Evolutionary conservation across 2,797 vertebrate genomes (phyloP).

Genomic region (Neomorphus geoffroyi): DNA sequence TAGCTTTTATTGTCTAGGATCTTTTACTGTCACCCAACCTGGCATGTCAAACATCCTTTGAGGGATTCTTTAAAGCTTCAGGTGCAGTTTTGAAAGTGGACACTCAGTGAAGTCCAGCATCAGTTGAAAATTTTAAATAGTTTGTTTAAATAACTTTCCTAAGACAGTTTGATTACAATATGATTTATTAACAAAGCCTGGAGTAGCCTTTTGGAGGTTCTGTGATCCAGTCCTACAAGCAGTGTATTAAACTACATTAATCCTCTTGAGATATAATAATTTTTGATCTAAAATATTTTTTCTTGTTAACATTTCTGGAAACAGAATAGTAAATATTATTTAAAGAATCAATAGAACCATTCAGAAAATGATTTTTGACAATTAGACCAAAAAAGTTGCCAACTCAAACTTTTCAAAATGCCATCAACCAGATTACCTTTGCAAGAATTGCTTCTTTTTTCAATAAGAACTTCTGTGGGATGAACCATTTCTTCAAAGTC

Average conservation of each 20-base stretch:
- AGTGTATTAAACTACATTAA: background rate
- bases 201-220: background rate
- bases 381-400: background rate
- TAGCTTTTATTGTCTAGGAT: background rate
- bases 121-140: background rate
- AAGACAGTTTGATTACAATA: background rate
- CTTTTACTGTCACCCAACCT: background rate
- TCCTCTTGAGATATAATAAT: background rate
- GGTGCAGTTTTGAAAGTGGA: background rate
- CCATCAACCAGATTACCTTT: slow-evolving; percentile 80
- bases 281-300: background rate
- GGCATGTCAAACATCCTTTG: background rate
- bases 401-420: background rate
- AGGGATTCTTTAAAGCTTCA: background rate
- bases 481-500: slow-evolving; percentile 77
- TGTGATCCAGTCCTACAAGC: background rate
- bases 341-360: background rate
- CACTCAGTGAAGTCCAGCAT: background rate
- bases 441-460: slow-evolving; percentile 80
- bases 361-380: background rate
- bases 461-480: slow-evolving; percentile 71
- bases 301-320: background rate
- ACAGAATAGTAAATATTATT: background rate
- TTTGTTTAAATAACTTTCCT: background rate
- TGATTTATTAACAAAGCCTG: background rate